Conservation (phyloP, 2,797 vertebrate species). For the Kryptopterus vitreolus region DNA sequence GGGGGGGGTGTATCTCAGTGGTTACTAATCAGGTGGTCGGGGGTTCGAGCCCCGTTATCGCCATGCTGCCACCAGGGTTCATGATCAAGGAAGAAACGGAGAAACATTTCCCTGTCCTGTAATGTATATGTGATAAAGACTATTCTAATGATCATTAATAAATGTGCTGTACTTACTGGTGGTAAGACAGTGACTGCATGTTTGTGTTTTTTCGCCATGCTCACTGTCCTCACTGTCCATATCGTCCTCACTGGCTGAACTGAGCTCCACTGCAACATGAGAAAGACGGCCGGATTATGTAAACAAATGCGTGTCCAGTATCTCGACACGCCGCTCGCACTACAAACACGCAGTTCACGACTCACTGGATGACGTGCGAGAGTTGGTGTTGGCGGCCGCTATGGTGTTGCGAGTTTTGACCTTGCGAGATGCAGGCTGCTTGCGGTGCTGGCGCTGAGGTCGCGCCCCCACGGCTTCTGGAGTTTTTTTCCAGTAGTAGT, state of each 20-base stretch:
- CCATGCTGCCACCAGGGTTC: too few species aligned
- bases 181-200: slow-evolving; percentile 92
- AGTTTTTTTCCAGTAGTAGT: slow-evolving; percentile 99
- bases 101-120: neutral
- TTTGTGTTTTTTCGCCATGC: slow-evolving; percentile 88
- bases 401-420: slow-evolving; percentile 93
- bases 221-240: slow-evolving; percentile 98
- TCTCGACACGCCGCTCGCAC: too few species aligned
- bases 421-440: slow-evolving; percentile 92
- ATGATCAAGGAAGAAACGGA: too few species aligned
- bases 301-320: too few species aligned
- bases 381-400: slow-evolving; percentile 84
- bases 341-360: slow-evolving; percentile 70
- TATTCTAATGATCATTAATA: too few species aligned
- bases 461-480: slow-evolving; percentile 93
- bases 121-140: too few species aligned
- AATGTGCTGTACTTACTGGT: slow-evolving; percentile 79
- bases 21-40: too few species aligned
- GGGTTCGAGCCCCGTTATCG: too few species aligned
- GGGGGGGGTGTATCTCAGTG: too few species aligned
- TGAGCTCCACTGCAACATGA: slow-evolving; percentile 84
- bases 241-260: slow-evolving; percentile 96
- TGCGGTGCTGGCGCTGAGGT: slow-evolving; percentile 91
- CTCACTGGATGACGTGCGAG: slow-evolving; percentile 89
- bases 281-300: slow-evolving; percentile 3